These are phyloP conservation scores for Melopsittacus undulatus DNA, from an alignment of 2,797 vertebrate genomes.

Conservation along the genomic window DNA sequence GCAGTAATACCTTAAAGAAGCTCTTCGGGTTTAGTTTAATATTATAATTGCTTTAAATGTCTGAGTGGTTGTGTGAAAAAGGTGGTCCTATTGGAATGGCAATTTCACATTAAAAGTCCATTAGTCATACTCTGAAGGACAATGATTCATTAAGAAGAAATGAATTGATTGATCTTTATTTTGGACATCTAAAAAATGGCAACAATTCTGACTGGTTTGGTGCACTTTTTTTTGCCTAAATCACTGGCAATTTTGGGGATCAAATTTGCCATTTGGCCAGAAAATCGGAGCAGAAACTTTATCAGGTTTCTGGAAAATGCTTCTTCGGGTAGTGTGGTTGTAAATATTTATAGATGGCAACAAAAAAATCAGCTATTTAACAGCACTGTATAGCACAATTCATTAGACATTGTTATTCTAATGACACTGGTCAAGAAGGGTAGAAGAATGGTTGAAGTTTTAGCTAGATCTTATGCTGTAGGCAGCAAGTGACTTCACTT, in stretches of 20 bases:
- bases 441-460: background rate
- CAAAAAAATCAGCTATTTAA: background rate
- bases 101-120: background rate
- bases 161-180: background rate
- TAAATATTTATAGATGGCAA: background rate
- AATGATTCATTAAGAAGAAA: background rate
- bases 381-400: background rate
- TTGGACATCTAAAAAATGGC: background rate
- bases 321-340: background rate
- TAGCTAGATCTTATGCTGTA: background rate
- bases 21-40: slow-evolving; percentile 30
- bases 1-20: slow-evolving; percentile 14
- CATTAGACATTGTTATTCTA: background rate
- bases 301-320: background rate
- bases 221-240: background rate
- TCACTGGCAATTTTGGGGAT: background rate
- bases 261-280: background rate
- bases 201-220: background rate
- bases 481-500: background rate
- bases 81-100: background rate
- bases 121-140: background rate
- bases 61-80: background rate
- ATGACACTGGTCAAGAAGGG: background rate
- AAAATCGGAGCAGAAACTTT: background rate
- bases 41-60: slow-evolving; percentile 4